A percentile compares a stretch with the other conserved stretches of the same genome.
Evolutionary conservation across 2,113 vertebrate genomes (phyloP).

Genomic region (Puntigrus tetrazona): DNA sequence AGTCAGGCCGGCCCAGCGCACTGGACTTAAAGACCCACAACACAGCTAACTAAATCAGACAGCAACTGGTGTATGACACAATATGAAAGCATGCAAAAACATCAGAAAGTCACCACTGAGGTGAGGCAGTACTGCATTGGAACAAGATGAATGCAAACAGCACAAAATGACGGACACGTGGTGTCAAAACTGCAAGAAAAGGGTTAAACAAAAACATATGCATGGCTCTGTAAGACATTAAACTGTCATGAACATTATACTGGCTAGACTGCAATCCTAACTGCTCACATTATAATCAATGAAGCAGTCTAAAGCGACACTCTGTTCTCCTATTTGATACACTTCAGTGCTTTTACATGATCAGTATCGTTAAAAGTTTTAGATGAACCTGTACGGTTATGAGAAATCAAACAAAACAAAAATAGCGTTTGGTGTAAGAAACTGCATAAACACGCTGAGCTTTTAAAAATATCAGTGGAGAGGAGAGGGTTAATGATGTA

Average conservation of each 20-base stretch:
- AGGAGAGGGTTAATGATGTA: slow-evolving; percentile 57
- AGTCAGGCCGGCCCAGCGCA: background rate
- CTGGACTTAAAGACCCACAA: slow-evolving; percentile 24
- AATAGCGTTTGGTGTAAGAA: no score
- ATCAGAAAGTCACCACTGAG: background rate
- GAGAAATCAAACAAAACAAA: background rate
- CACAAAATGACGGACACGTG: background rate
- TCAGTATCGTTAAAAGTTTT: no score
- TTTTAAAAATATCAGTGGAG: background rate
- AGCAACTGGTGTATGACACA: background rate
- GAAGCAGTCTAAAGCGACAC: background rate
- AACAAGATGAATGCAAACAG: background rate
- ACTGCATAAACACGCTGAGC: no score
- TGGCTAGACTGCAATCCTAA: background rate
- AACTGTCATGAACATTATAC: background rate
- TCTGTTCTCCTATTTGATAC: no score
- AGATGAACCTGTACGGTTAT: background rate
- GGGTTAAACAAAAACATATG: no score
- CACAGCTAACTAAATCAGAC: background rate
- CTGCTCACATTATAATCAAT: background rate
- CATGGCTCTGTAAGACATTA: background rate
- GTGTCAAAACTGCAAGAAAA: background rate
- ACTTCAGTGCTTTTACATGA: no score
- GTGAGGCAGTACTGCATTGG: background rate
- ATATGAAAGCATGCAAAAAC: background rate